These are phyloP conservation scores for Cromileptes altivelis DNA, from an alignment of 2,113 vertebrate species.

Conservation along the genomic window DNA sequence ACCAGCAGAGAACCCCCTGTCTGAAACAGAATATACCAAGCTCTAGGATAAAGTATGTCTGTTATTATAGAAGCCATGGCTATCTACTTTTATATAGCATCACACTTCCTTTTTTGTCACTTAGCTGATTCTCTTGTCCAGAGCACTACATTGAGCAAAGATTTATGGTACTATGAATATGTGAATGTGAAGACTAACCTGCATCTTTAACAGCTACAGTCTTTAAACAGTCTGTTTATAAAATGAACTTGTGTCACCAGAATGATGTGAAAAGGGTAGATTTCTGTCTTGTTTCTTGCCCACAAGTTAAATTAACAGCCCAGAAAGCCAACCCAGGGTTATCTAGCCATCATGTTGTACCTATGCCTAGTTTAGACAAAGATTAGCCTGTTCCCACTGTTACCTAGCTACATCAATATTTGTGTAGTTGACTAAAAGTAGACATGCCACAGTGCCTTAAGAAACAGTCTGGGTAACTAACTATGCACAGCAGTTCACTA, in stretches of 20 bases:
- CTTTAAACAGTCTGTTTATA: too few relatives aligned
- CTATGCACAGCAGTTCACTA: conserved; percentile 38
- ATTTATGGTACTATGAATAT: not conserved
- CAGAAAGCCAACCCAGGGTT: not conserved
- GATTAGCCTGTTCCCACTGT: conserved; percentile 16
- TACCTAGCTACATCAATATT: conserved; percentile 66
- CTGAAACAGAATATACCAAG: conserved; percentile 9
- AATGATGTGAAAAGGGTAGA: not conserved
- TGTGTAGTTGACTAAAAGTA: conserved; percentile 56
- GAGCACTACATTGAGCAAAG: not conserved
- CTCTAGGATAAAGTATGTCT: not conserved
- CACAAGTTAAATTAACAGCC: not conserved
- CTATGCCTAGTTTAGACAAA: conserved; percentile 14
- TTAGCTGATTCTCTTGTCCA: not conserved
- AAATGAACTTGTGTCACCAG: not conserved
- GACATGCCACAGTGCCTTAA: conserved; percentile 33
- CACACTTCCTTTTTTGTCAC: not conserved
- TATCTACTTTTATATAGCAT: not conserved
- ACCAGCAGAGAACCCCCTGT: not conserved
- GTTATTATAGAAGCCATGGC: not conserved
- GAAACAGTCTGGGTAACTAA: conserved; percentile 37
- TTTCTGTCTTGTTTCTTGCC: not conserved
- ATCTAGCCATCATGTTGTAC: not conserved
- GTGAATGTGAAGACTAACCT: not conserved
- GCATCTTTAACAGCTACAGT: not conserved